A percentile compares a stretch with the other conserved stretches of the same genome.
Evolutionary conservation across 2,888 invertebrate genomes (phyloP).

Genomic region (Heliconius erato): DNA sequence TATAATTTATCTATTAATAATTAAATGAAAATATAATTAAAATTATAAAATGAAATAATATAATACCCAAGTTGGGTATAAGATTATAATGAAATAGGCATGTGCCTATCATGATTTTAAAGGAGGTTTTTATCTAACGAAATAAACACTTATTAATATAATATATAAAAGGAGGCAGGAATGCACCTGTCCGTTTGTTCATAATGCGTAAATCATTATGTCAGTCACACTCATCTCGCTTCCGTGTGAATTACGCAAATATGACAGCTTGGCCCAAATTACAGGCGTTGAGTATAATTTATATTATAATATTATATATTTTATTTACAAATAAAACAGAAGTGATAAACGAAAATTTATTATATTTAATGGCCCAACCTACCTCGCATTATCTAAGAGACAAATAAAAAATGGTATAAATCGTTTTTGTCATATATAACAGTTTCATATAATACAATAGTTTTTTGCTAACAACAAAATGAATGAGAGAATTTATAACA

Average conservation of each 20-base stretch:
- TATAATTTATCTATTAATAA: too few species aligned
- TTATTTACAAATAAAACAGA: too few species aligned
- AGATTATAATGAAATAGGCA: not conserved
- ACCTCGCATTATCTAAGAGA: too few species aligned
- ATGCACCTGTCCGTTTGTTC: constrained; percentile 43
- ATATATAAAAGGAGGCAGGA: not conserved
- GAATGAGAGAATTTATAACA: too few species aligned
- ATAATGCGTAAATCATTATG: constrained; percentile 67
- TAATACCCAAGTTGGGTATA: not conserved
- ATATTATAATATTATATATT: not conserved
- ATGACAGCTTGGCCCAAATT: constrained; percentile 49
- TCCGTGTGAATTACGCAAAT: constrained; percentile 77
- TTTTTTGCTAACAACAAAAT: too few species aligned
- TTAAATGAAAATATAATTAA: too few species aligned
- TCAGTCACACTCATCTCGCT: constrained; percentile 67
- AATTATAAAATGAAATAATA: too few species aligned
- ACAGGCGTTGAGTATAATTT: constrained; percentile 27
- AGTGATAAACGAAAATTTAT: too few species aligned
- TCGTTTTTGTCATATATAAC: too few species aligned
- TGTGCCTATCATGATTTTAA: not conserved
- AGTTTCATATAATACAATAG: too few species aligned
- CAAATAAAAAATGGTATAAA: too few species aligned
- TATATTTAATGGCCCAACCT: too few species aligned
- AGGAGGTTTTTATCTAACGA: not conserved
- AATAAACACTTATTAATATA: not conserved